Conservation (phyloP, 2,797 vertebrate species). For the Hippocampus kuda region DNA sequence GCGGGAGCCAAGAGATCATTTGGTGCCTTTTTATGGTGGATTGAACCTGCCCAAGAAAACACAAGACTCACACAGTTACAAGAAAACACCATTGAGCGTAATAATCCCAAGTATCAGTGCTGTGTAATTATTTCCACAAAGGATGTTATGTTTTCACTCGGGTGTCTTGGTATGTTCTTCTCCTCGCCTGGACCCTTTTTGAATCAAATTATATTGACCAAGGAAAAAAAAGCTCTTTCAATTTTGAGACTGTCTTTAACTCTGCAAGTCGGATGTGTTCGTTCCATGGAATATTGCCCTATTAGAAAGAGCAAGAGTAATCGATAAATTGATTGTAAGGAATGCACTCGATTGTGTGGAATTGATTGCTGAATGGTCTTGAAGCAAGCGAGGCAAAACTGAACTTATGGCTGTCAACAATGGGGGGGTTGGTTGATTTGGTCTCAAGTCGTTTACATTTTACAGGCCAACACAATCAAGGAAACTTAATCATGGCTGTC, state of each 20-base stretch:
- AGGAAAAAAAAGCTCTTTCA: not conserved
- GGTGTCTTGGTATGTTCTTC: not conserved
- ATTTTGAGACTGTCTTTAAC: not conserved
- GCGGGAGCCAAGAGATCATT: slow-evolving; percentile 26
- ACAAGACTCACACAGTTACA: slow-evolving; percentile 6
- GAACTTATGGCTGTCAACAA: not conserved
- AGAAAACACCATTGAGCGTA: slow-evolving; percentile 2
- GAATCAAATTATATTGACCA: not conserved
- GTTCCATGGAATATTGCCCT: not conserved
- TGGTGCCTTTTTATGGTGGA: slow-evolving; percentile 18
- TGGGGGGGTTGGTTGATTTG: not conserved
- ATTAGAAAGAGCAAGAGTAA: not conserved
- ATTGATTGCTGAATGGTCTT: not conserved
- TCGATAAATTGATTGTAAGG: not conserved
- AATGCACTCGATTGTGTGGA: not conserved
- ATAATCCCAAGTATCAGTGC: slow-evolving; percentile 11
- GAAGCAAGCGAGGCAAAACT: not conserved
- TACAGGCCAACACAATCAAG: not conserved
- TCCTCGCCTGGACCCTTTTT: not conserved
- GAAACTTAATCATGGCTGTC: too few species aligned
- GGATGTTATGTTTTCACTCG: slow-evolving; percentile 1
- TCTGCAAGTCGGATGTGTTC: not conserved
- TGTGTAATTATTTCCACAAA: not conserved
- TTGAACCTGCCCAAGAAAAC: slow-evolving; percentile 23
- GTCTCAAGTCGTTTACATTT: not conserved